Evolutionary conservation across 2,888 invertebrate genomes (phyloP).

Genomic region (Steromphala cineraria): DNA sequence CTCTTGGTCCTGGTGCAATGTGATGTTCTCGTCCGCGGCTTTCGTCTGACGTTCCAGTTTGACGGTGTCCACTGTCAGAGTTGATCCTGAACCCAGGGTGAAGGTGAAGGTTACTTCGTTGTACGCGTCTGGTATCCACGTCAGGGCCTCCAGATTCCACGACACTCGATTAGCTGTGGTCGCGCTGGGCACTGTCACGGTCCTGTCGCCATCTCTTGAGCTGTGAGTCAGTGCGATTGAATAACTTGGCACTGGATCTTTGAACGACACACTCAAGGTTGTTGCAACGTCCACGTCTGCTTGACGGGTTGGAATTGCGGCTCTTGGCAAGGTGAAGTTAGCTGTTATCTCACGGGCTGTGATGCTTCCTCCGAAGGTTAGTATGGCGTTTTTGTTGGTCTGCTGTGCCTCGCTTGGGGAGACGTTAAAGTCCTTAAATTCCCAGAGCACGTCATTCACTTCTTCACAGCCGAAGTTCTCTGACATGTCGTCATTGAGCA

Average conservation of each 20-base stretch:
- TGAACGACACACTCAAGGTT: background rate
- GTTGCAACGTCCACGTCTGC: background rate
- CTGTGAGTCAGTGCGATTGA: background rate
- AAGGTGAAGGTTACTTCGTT: background rate
- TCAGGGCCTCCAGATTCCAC: background rate
- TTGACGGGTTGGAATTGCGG: background rate
- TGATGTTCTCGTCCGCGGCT: background rate
- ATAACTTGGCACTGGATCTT: background rate
- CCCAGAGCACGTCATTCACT: constrained; percentile 39
- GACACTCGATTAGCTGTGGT: background rate
- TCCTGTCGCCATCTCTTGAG: background rate
- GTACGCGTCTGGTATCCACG: background rate
- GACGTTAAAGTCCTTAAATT: constrained; percentile 35
- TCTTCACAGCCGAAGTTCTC: constrained; percentile 41
- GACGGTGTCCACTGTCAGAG: background rate
- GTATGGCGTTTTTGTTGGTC: background rate
- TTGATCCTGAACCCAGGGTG: background rate
- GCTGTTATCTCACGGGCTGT: background rate
- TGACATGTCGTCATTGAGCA: constrained; percentile 40
- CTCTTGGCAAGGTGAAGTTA: background rate
- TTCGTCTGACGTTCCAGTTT: background rate
- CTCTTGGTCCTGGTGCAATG: background rate
- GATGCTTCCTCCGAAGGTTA: background rate
- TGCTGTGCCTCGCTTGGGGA: background rate
- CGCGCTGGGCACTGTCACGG: background rate